Evolutionary conservation across 1,140 invertebrate genomes (phyloP).

Genomic region (Eueides isabella): DNA sequence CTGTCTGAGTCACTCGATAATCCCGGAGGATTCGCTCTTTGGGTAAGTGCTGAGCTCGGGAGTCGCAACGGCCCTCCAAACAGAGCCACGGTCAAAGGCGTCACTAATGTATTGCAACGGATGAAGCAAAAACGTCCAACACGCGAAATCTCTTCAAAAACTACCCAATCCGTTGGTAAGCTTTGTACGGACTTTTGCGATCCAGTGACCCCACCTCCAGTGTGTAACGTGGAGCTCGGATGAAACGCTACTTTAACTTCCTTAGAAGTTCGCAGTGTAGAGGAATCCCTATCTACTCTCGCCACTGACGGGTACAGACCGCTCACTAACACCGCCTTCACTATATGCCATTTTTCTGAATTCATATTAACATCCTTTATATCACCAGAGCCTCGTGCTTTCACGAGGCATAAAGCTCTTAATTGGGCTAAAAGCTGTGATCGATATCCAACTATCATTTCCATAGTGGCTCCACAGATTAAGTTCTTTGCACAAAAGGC

Average conservation of each 20-base stretch:
- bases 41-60: conserved; percentile 70
- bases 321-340: conserved; percentile 94
- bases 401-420: conserved; percentile 92
- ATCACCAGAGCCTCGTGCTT: conserved; percentile 88
- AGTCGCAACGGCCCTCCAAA: conserved; percentile 89
- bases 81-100: conserved; percentile 90
- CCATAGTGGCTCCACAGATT: conserved; percentile 92
- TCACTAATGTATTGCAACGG: conserved; percentile 89
- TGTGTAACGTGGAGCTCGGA: conserved; percentile 87
- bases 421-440: conserved; percentile 92
- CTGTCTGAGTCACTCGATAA: conserved; percentile 83
- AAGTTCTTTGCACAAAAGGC: conserved; percentile 91
- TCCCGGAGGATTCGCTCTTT: conserved; percentile 73
- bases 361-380: conserved; percentile 91
- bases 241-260: conserved; percentile 90
- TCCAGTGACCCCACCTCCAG: conserved; percentile 60
- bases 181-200: conserved; percentile 83
- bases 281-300: conserved; percentile 79
- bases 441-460: conserved; percentile 91
- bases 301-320: conserved; percentile 95
- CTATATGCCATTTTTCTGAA: conserved; percentile 94
- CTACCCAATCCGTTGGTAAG: conserved; percentile 91
- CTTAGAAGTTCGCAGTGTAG: conserved; percentile 82
- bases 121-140: conserved; percentile 86
- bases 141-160: conserved; percentile 92